Evolutionary conservation across 2,888 invertebrate genomes (phyloP), one percentile per base, ranked within the genome.

Genomic region (Drosophila vallismaia): DNA sequence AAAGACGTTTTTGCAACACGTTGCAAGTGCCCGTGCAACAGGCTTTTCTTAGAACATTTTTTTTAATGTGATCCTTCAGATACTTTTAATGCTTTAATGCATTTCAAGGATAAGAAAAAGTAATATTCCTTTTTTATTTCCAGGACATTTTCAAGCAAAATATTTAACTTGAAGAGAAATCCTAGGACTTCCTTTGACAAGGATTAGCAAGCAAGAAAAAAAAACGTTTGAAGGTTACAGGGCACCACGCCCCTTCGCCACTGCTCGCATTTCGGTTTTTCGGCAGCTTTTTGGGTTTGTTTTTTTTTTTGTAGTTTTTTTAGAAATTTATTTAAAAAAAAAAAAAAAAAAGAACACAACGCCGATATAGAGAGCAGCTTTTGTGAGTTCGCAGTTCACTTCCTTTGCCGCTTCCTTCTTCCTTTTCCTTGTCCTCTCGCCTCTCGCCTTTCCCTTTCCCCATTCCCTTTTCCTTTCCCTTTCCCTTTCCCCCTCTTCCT

Each of bases 321-420:
- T 44, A 62, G 54, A 68, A 69, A 54, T 58, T 19, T 19, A 19
- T 19, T 19, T 52, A 44, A 52, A 38, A 36, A 10, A 46, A 45
- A 24, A 45, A n/a, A 9, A 45, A 14, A 40, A 14, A 42, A 42
- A 14, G 19, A 42, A 42, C 40, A 46, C 26, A 29, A 31, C 45
- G n/a, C 59, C 44, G 28, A 55, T 48, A 49, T 67, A 59, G 40
- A 49, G 49, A 59, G 55, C 42, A 26, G 54, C 40, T 24, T 53
- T 52, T 58, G 50, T 63, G 55, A 63, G 42, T 52, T 79, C 62
- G 76, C 81, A 55, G 73, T 84, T 85, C 75, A 79, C 82, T 87
- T 87, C 88, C 83, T 87, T 83, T 75, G 80, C 83, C 77, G 80
- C 84, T 86, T 87, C 83, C 86, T 88, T 87, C 82, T 85, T 86